These are phyloP conservation scores for Podarcis cretensis DNA, from an alignment of 2,113 vertebrate species.

Conservation along the genomic window DNA sequence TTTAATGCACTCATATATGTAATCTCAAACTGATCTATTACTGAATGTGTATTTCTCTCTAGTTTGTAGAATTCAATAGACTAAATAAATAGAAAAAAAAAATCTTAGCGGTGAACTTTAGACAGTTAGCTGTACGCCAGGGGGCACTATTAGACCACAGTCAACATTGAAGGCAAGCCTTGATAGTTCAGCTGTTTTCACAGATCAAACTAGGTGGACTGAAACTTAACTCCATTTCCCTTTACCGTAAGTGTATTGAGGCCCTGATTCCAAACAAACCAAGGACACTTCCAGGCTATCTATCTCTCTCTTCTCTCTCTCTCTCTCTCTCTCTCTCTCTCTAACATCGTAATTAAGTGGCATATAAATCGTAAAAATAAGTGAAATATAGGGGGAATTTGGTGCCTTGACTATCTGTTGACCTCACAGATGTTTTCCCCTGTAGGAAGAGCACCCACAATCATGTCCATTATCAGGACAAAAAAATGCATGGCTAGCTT, in stretches of 20 bases:
- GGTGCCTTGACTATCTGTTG: too few species aligned
- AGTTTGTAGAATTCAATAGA: neutral
- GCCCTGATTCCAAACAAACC: neutral
- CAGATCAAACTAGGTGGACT: neutral
- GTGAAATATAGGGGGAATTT: too few species aligned
- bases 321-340: too few species aligned
- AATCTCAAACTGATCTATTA: neutral
- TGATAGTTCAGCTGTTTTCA: neutral
- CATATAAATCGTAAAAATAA: too few species aligned
- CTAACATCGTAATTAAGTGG: too few species aligned
- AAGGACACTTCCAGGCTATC: neutral
- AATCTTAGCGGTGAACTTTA: neutral
- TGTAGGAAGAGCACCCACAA: neutral
- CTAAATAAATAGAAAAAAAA: neutral
- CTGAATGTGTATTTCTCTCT: neutral
- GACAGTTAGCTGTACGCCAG: constrained; percentile 7
- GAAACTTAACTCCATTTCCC: neutral
- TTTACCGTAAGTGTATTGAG: neutral
- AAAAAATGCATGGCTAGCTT: neutral
- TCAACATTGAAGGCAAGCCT: neutral
- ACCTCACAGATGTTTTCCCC: neutral
- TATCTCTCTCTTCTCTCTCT: neutral
- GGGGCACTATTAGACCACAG: constrained; percentile 10
- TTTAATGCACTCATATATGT: neutral
- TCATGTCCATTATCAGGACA: neutral